phyloP scores from a whole-genome alignment of 2,113 vertebrate species.

The Antechinus flavipes region DNA sequence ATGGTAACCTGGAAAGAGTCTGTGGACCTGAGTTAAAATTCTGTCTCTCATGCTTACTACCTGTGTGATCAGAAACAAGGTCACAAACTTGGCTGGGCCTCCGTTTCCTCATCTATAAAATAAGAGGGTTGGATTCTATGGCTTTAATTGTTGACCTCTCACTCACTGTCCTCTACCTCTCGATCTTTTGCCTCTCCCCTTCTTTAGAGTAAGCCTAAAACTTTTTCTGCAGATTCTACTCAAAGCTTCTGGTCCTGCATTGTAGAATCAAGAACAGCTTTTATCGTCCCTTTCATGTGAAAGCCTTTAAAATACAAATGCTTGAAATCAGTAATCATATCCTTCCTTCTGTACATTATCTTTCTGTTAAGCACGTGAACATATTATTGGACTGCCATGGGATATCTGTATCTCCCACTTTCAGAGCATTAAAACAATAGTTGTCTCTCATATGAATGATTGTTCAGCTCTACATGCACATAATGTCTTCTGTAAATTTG shows the following conservation, averaged over 20 bases:
- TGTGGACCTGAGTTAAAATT: not conserved
- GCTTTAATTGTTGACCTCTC: not conserved
- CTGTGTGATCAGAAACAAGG: not conserved
- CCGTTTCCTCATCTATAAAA: not conserved
- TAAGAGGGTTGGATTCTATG: not conserved
- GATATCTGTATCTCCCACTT: not conserved
- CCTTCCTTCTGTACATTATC: not conserved
- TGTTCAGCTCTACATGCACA: not conserved
- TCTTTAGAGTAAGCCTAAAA: not conserved
- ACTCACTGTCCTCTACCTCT: not conserved
- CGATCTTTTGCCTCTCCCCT: not conserved
- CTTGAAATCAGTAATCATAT: not conserved
- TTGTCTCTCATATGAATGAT: not conserved
- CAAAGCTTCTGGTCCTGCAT: not conserved
- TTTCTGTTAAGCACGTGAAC: not conserved
- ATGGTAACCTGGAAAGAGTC: not conserved
- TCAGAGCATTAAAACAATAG: not conserved
- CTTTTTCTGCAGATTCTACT: not conserved
- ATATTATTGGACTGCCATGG: not conserved
- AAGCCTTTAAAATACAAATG: not conserved
- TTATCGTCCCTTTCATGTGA: not conserved
- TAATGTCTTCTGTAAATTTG: not conserved
- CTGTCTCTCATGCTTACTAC: not conserved
- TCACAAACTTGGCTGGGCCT: not conserved
- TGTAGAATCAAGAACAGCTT: not conserved